Base-by-base conservation (phyloP, 2,797 vertebrate genomes). In the Helarctos malayanus region DNA sequence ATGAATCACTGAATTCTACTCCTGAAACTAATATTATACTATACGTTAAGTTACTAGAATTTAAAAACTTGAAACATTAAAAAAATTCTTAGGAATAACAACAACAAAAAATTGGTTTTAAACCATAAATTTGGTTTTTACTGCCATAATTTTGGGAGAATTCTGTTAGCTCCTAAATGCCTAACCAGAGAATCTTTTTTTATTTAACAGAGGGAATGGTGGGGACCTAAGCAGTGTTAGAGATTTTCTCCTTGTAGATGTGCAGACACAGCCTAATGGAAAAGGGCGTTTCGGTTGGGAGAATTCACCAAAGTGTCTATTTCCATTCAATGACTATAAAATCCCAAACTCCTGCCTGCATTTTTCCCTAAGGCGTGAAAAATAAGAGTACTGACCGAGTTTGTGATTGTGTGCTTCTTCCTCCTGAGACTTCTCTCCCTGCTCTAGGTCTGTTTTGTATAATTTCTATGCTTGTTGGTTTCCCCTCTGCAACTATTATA, bases 101-200 rank as follows among this genome's bases (percentile, higher is more conserved):
- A 35, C n/a, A 41, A 35, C n/a, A 41, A 71, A 71, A 41, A 73
- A 27, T 47, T 47, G 7, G 71, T 29, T 49, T 47, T 49, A 32
- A 29, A 49, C 45, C 27, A 47, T 49, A 47, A 75, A 75, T 49
- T 49, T 49, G 73, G 27, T 29, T 75, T 63, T 96, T 75, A 57
- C 73, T 86, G 61, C 76, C 38, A 57, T 61, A 47, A 89, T 76
- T 86, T 76, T 57, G 52, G 56, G 65, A 95, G 69, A 97, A 80
- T 95, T 92, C 75, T 87, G 54, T 57, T 63, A 45, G 83, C 49
- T 97, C 45, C 65, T 82, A 85, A 91, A 69, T 86, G 76, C 35
- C 81, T 19, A 56, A 63, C 38, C 52, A 29, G 94, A 94, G 49
- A 92, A 83, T 56, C 61, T 68, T 61, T 82, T 82, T 88, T 71